A percentile compares a stretch with the other conserved stretches of the same genome.
These are phyloP conservation scores for Acheta domesticus DNA, from an alignment of 2,888 invertebrate genomes.

Conservation along the genomic window DNA sequence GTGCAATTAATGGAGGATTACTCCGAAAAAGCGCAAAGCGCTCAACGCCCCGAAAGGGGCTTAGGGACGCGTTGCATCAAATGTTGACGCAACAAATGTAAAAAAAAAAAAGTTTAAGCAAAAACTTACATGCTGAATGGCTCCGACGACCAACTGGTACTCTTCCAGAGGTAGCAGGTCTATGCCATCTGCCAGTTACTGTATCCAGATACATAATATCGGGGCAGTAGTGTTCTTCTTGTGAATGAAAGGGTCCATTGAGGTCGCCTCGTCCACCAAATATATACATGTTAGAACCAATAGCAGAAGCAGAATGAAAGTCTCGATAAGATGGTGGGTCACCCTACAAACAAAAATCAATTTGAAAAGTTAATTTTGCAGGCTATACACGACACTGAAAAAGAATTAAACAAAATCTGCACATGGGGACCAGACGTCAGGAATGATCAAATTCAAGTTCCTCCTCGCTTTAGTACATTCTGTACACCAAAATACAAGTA, in stretches of 20 bases:
- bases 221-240: slow-evolving; percentile 74
- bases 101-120: background rate
- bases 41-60: too few relatives aligned
- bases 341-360: slow-evolving; percentile 50
- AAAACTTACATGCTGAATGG: slow-evolving; percentile 83
- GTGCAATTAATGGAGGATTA: too few relatives aligned
- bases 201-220: slow-evolving; percentile 74
- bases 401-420: too few relatives aligned
- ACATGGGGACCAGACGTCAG: too few relatives aligned
- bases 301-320: slow-evolving; percentile 81
- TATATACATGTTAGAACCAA: slow-evolving; percentile 77
- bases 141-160: slow-evolving; percentile 78
- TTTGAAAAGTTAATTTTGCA: background rate
- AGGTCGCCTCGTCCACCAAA: slow-evolving; percentile 85
- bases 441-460: too few relatives aligned
- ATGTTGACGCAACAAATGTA: too few relatives aligned
- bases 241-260: slow-evolving; percentile 60
- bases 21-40: too few relatives aligned
- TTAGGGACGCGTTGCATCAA: too few relatives aligned
- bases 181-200: slow-evolving; percentile 64
- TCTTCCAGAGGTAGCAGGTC: slow-evolving; percentile 57
- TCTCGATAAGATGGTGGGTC: slow-evolving; percentile 71
- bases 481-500: too few relatives aligned
- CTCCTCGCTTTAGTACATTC: too few relatives aligned
- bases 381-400: too few relatives aligned